A percentile compares a stretch with the other conserved stretches of the same genome.
phyloP scores from a whole-genome alignment of 2,888 invertebrate genomes.

The Agrotis exclamationis region DNA sequence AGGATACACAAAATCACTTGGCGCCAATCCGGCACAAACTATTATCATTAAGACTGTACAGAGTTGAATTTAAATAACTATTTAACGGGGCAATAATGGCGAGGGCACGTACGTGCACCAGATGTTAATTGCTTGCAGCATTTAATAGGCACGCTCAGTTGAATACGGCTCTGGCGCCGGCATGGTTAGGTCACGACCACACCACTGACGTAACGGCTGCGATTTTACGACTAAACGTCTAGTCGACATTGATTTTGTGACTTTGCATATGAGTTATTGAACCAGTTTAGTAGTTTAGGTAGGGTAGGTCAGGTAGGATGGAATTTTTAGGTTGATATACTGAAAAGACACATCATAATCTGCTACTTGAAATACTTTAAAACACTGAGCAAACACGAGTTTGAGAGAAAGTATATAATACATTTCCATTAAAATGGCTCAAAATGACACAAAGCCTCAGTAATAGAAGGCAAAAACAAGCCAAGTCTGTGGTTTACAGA shows the following conservation, averaged over 20 bases:
- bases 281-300: conserved; percentile 18
- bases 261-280: conserved; percentile 44
- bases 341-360: neutral
- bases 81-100: conserved; percentile 81
- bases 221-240: conserved; percentile 55
- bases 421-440: neutral
- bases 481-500: neutral
- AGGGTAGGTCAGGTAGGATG: neutral
- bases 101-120: conserved; percentile 77
- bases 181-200: conserved; percentile 56
- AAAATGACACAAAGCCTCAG: neutral
- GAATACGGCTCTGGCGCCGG: conserved; percentile 64
- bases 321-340: neutral
- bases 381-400: too few relatives aligned
- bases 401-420: too few relatives aligned
- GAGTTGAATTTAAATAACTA: conserved; percentile 86
- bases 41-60: conserved; percentile 69
- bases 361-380: too few relatives aligned
- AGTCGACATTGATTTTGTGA: conserved; percentile 56
- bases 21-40: conserved; percentile 67
- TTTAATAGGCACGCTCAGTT: conserved; percentile 78
- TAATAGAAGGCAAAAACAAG: neutral
- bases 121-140: conserved; percentile 85
- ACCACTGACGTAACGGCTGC: conserved; percentile 61
- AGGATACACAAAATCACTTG: conserved; percentile 69